Conservation (phyloP, 1,140 invertebrate genomes). For the Sitobion miscanthi region DNA sequence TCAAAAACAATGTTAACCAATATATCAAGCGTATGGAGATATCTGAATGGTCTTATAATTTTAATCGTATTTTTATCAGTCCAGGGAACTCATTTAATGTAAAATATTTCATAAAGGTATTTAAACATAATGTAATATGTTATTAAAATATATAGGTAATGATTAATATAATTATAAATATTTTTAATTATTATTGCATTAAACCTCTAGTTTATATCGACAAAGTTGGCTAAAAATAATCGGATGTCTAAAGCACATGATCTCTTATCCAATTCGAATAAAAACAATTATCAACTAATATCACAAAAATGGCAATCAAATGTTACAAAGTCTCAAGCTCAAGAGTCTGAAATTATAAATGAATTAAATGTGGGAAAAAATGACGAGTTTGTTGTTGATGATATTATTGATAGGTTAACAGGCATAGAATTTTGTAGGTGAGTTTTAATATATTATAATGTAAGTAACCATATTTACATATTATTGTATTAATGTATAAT, state of each 20-base stretch:
- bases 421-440: neutral
- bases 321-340: neutral
- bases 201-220: neutral
- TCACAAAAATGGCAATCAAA: neutral
- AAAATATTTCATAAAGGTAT: conserved; percentile 33
- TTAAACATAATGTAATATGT: neutral
- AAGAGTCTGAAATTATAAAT: neutral
- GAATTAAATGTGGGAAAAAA: neutral
- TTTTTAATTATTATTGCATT: neutral
- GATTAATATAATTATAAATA: neutral
- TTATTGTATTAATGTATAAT: neutral
- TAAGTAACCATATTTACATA: too few relatives aligned
- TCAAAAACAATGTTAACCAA: neutral
- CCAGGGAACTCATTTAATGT: neutral
- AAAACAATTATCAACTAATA: neutral
- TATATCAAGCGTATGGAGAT: neutral
- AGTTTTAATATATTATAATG: neutral
- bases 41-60: neutral
- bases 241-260: neutral
- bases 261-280: neutral
- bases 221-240: neutral
- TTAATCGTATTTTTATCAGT: conserved; percentile 17
- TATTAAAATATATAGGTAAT: neutral
- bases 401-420: neutral
- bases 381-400: neutral